Base-by-base conservation (phyloP, 1,140 invertebrate species). In the Paracyclopina nana region DNA sequence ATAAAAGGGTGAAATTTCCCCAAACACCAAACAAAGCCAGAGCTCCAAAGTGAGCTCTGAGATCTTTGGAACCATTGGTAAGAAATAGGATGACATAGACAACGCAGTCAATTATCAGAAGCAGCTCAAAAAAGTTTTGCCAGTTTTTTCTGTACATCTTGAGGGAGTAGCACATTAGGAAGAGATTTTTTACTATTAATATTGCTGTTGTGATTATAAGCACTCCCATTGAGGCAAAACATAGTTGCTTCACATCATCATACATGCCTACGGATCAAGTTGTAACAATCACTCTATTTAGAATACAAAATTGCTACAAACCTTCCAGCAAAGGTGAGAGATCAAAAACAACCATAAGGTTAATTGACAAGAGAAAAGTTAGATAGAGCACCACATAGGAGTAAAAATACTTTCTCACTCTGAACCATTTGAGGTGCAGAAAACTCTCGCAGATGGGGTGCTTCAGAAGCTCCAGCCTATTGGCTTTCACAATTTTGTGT, bases 1-100 rank as follows among this genome's bases (percentile, higher is more conserved):
- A 58, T 52, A 70, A 67, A 45, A 71, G 60, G 11, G 72, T 58
- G 4, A 71, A 57, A 46, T 70, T 68, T 48, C 71, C 60, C 68
- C 69, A 72, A 0, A 62, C 64, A 34, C 68, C 55, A 55, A 72
- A 71, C 4, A 70, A 59, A 4, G 62, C 57, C 1, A 38, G 3
- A 4, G 34, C 34, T 38, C n/a, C 14, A 5, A 38, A 8, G 34
- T 38, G 34, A 38, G 20, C 34, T n/a, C n/a, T 20, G n/a, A 38
- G n/a, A 38, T 38, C 34, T 4, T n/a, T 38, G n/a, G 8, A n/a
- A 4, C 34, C 34, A n/a, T 16, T 38, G 14, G 34, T 20, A 9
- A 16, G 34, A 38, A 16, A 38, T 16, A 38, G 20, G 34, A 20
- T 20, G n/a, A 38, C n/a, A 38, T 16, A 38, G 5, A 38, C 34